Evolutionary conservation across 2,113 vertebrate genomes (phyloP), one percentile per base, ranked within the genome.

Genomic region (Pedetes capensis): DNA sequence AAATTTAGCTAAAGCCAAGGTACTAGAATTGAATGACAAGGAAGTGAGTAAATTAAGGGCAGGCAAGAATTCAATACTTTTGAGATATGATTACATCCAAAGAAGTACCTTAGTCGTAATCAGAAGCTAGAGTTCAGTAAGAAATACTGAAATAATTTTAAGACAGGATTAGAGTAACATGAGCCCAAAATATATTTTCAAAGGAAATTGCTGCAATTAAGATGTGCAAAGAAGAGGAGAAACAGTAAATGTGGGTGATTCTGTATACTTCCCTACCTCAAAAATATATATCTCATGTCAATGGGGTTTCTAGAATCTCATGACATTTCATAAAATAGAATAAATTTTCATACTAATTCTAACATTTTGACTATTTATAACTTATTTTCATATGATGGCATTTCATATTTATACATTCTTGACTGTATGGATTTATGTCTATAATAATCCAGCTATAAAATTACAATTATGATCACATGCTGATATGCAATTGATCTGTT

Each of bases 191-290:
- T 88, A 83, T 5, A 53, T 69, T 88, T 74, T 37, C 75, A 64
- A 78, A 78, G 63, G 29, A 92, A 96, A 94, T 75, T 49, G 9
- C 82, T 96, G 6, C 92, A 79, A 96, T 96, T 96, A 90, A 84
- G 66, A 86, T 44, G 12, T 71, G 8, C 39, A 55, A 83, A 87
- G 37, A 44, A 82, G 59, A 72, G n/a, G 79, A 8, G 34, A 89
- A 20, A 55, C 81, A 83, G 71, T 74, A 89, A 96, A 34, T 18
- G 3, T 37, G 8, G 80, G 10, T 27, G 37, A 84, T 87, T 5
- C 18, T 92, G 85, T 68, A 53, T 32, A 63, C 18, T 85, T 55
- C 17, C 11, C 51, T 61, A 63, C 63, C 71, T 16, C 68, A 85
- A 94, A 95, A 90, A 72, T 11, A 51, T 49, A 66, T 25, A 87